phyloP scores from a whole-genome alignment of 2,888 invertebrate species.

The Amphipoea oculea region DNA sequence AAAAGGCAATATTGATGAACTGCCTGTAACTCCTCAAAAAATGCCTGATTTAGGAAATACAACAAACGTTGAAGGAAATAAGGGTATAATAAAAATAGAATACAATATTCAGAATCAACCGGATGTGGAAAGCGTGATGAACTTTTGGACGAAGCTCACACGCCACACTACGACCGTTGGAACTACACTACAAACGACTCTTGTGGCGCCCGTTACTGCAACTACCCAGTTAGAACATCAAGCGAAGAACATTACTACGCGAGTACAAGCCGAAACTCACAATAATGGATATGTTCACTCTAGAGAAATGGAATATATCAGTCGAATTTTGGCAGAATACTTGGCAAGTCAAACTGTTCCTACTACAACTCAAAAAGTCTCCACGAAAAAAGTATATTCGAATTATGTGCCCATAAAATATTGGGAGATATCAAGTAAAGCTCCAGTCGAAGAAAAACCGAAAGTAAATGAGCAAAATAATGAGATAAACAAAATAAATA shows the following conservation, averaged over 20 bases:
- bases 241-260: constrained; percentile 1
- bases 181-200: constrained; percentile 11
- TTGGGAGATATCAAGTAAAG: constrained; percentile 48
- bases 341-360: constrained; percentile 57
- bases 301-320: constrained; percentile 68
- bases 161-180: constrained; percentile 17
- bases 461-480: constrained; percentile 1
- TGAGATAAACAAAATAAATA: constrained; percentile 8
- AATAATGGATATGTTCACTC: constrained; percentile 49
- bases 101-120: constrained; percentile 53
- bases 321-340: constrained; percentile 68
- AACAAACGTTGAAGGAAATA: constrained; percentile 26
- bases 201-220: background rate
- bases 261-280: background rate
- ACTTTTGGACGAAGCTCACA: constrained; percentile 63
- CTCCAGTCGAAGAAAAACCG: constrained; percentile 9
- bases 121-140: constrained; percentile 68
- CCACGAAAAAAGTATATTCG: constrained; percentile 36
- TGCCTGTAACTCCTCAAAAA: background rate
- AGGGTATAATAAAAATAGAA: constrained; percentile 41
- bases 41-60: constrained; percentile 23
- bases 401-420: constrained; percentile 58
- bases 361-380: constrained; percentile 52
- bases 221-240: background rate
- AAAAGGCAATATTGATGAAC: background rate